A percentile compares a stretch with the other conserved stretches of the same genome.
Evolutionary conservation across 2,797 vertebrate genomes (phyloP).

Genomic region (Champsocephalus esox): DNA sequence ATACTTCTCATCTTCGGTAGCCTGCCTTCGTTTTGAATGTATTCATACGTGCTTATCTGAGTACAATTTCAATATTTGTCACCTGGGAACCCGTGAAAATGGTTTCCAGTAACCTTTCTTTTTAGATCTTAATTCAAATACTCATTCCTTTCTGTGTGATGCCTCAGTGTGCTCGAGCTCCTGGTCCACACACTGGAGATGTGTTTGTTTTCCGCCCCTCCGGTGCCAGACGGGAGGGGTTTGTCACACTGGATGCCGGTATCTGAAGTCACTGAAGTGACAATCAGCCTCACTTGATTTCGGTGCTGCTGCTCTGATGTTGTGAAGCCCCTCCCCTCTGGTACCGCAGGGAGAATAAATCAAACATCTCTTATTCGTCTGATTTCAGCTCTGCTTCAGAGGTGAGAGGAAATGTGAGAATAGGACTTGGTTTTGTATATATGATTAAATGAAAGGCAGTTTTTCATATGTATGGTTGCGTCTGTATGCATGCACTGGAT

Average conservation of each 20-base stretch:
- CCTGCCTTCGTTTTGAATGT: neutral
- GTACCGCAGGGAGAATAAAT: neutral
- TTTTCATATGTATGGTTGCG: neutral
- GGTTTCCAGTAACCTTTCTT: neutral
- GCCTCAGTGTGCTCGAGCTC: neutral
- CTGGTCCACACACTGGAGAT: neutral
- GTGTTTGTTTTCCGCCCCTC: constrained; percentile 27
- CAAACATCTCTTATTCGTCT: neutral
- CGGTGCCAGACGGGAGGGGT: constrained; percentile 21
- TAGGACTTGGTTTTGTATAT: neutral
- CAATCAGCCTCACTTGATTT: neutral
- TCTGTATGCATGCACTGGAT: too few species aligned
- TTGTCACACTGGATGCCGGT: neutral
- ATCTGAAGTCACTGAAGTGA: neutral
- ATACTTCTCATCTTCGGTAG: too few species aligned
- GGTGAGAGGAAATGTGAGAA: neutral
- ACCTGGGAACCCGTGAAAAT: neutral
- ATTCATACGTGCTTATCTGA: neutral
- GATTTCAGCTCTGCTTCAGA: neutral
- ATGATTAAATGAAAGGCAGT: neutral
- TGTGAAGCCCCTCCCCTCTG: neutral
- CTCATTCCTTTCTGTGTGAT: neutral
- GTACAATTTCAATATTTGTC: neutral
- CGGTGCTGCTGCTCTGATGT: neutral
- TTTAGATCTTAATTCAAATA: neutral